phyloP scores from a whole-genome alignment of 2,888 invertebrate species.

The Willowsia nigromaculata region DNA sequence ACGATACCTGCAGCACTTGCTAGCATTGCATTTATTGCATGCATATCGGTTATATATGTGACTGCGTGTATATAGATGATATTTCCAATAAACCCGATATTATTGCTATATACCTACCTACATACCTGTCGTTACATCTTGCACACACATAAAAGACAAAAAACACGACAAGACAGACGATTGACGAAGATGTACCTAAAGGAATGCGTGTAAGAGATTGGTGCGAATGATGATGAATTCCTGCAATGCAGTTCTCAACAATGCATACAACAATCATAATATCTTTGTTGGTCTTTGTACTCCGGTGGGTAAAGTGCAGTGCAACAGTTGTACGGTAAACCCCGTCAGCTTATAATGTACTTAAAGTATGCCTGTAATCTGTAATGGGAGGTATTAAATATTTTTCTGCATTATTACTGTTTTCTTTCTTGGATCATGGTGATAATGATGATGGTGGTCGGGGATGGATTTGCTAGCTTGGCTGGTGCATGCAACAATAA shows the following conservation, averaged over 20 bases:
- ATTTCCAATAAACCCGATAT: conserved; percentile 32
- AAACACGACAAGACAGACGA: not conserved
- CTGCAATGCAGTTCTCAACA: conserved; percentile 54
- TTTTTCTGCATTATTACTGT: conserved; percentile 62
- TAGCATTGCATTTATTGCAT: conserved; percentile 22
- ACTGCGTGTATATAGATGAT: conserved; percentile 18
- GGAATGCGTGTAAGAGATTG: conserved; percentile 52
- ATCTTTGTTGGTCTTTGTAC: conserved; percentile 17
- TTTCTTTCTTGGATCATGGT: conserved; percentile 36
- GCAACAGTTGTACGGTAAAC: conserved; percentile 57
- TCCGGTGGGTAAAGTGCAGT: not conserved
- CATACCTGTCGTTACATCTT: conserved; percentile 23
- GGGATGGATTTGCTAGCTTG: not conserved
- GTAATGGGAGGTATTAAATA: not conserved
- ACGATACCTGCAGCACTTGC: conserved; percentile 1
- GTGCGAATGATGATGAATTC: conserved; percentile 25
- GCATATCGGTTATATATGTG: not conserved
- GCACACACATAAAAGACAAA: not conserved
- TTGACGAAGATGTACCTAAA: conserved; percentile 60
- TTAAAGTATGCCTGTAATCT: conserved; percentile 6
- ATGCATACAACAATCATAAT: conserved; percentile 37
- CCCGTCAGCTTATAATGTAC: conserved; percentile 1
- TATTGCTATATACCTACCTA: not conserved
- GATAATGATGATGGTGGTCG: conserved; percentile 6
- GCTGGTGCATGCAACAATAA: conserved; percentile 46